phyloP scores from a whole-genome alignment of 2,797 vertebrate species.

The Apogon talboti region DNA sequence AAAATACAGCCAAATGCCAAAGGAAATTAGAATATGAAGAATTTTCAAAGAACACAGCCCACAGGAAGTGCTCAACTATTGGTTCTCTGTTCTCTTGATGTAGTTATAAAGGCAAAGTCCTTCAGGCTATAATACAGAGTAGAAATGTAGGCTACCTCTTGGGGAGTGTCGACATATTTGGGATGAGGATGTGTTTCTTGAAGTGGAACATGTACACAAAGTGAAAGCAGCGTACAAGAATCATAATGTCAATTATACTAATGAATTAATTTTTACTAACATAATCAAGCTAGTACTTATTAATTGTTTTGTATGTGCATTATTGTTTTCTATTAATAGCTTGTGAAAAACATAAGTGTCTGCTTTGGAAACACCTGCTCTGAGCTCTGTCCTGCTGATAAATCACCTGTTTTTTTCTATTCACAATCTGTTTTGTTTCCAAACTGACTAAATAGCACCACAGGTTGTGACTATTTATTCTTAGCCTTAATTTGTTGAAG shows the following conservation, averaged over 20 bases:
- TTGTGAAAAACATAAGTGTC: not conserved
- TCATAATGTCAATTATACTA: not conserved
- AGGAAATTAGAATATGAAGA: conserved; percentile 19
- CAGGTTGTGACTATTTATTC: conserved; percentile 17
- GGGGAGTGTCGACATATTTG: conserved; percentile 51
- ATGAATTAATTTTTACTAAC: not conserved
- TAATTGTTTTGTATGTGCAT: not conserved
- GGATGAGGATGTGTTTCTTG: conserved; percentile 36
- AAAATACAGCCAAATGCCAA: conserved; percentile 14
- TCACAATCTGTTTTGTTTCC: not conserved
- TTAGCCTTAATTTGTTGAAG: conserved; percentile 33
- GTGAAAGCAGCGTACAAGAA: not conserved
- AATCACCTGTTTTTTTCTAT: not conserved
- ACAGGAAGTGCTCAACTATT: conserved; percentile 17
- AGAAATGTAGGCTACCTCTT: conserved; percentile 53
- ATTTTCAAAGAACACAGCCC: conserved; percentile 16
- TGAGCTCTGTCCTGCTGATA: conserved; percentile 16
- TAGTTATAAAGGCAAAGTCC: conserved; percentile 43
- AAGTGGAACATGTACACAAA: conserved; percentile 10
- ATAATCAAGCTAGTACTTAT: not conserved
- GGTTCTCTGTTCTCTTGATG: conserved; percentile 21
- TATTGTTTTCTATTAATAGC: not conserved
- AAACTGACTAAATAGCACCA: conserved; percentile 16
- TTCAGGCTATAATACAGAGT: conserved; percentile 48
- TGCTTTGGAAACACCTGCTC: not conserved